Conservation (phyloP, 2,113 vertebrate species). For the Daphoenositta chrysoptera region DNA sequence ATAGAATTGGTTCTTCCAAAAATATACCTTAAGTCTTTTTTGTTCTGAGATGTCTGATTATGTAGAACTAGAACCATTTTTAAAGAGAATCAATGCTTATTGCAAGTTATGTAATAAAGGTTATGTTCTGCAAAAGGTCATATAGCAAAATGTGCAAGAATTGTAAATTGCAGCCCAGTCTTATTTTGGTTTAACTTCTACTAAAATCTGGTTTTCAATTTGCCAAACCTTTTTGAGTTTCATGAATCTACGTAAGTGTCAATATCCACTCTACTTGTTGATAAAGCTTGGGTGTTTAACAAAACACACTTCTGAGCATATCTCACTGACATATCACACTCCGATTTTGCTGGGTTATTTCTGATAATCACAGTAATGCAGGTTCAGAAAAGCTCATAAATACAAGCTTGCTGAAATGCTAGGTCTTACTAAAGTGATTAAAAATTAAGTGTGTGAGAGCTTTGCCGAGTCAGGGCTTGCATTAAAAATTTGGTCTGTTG, state of each 20-base stretch:
- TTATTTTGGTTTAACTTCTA: background rate
- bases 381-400: background rate
- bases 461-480: background rate
- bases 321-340: background rate
- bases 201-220: background rate
- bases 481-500: background rate
- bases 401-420: background rate
- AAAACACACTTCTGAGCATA: background rate
- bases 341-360: background rate
- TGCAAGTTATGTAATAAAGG: background rate
- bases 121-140: background rate
- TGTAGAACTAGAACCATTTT: background rate
- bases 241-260: fast-evolving
- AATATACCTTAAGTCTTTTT: background rate
- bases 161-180: background rate
- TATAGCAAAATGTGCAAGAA: background rate
- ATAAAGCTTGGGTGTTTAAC: background rate
- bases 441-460: background rate
- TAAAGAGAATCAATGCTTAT: background rate
- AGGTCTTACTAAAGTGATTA: background rate
- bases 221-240: background rate
- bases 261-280: background rate
- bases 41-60: background rate
- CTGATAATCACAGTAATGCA: background rate
- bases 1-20: background rate